Percentiles rank a stretch among this genome's conserved stretches.
These are phyloP conservation scores for Crocallis elinguaria DNA, from an alignment of 2,888 invertebrate genomes.

Conservation along the genomic window DNA sequence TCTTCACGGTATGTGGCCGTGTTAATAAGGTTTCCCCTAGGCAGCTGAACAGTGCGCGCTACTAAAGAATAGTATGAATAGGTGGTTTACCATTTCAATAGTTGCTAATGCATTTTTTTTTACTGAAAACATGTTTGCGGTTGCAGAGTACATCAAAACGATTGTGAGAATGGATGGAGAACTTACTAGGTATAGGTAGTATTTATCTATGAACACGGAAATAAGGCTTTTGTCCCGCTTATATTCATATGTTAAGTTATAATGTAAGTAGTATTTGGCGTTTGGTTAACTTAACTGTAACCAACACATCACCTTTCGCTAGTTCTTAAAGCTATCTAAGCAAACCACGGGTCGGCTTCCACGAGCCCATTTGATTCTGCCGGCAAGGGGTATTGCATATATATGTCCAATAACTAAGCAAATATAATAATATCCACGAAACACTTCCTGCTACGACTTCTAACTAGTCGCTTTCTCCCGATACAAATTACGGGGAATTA, in stretches of 20 bases:
- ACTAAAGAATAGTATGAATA: conserved; percentile 8
- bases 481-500: conserved; percentile 29
- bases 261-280: background rate
- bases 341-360: conserved; percentile 52
- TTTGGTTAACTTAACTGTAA: conserved; percentile 40
- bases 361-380: conserved; percentile 57
- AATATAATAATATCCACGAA: conserved; percentile 46
- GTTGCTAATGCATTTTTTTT: background rate
- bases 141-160: background rate
- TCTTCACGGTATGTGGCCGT: conserved; percentile 25
- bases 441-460: conserved; percentile 39
- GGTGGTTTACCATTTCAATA: conserved; percentile 13
- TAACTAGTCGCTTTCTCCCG: conserved; percentile 48
- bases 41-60: conserved; percentile 1
- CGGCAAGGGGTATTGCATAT: conserved; percentile 51
- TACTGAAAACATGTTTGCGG: background rate
- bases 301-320: conserved; percentile 64
- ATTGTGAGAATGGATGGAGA: background rate
- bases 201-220: background rate
- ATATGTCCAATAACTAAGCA: conserved; percentile 43
- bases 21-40: conserved; percentile 27
- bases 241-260: background rate
- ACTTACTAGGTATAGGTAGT: background rate
- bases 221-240: background rate
- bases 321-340: conserved; percentile 62